Evolutionary conservation across 2,888 invertebrate genomes (phyloP), one percentile per base, ranked within the genome.

Genomic region (Abrostola triplasia): DNA sequence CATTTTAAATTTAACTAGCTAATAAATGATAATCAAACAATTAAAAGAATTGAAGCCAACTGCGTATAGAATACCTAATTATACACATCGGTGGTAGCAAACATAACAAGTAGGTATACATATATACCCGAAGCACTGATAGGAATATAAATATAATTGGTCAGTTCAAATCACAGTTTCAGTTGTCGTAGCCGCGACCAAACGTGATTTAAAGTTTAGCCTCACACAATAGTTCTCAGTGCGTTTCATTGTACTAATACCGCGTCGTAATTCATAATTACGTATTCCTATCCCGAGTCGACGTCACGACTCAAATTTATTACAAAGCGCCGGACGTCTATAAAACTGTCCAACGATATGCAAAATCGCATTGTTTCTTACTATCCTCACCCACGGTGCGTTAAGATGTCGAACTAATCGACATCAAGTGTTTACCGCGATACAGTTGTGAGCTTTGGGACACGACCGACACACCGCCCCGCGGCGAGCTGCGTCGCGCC

Each of bases 351-450:
- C 57, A 70, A 68, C 77, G 76, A 80, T 68, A 86, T 85, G 88
- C 84, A 82, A 86, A 89, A 85, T 81, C 80, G 81, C 83, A 87
- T 85, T 88, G 88, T 88, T 82, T 24, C 24, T 24, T 24, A 4
- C 24, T 24, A 24, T 24, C 84, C 63, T 59, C 44, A 65, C 62
- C 63, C 72, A 73, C 64, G 74, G 60, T 58, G 62, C 56, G 66
- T 77, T 73, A 61, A 73, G 78, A 76, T 79, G 73, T 74, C 55
- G 64, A 69, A 59, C 60, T 70, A 68, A 64, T 69, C 64, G 61
- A 59, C 73, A 54, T 64, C 58, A 76, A 76, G 70, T 72, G 50
- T 69, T 75, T 58, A 63, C 70, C 70, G 70, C 80, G 59, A 36
- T 44, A 54, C 60, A 53, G 47, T 65, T 64, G 76, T 67, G 71